phyloP scores from a whole-genome alignment of 2,113 vertebrate species.

The Pomatorhinus ruficollis region DNA sequence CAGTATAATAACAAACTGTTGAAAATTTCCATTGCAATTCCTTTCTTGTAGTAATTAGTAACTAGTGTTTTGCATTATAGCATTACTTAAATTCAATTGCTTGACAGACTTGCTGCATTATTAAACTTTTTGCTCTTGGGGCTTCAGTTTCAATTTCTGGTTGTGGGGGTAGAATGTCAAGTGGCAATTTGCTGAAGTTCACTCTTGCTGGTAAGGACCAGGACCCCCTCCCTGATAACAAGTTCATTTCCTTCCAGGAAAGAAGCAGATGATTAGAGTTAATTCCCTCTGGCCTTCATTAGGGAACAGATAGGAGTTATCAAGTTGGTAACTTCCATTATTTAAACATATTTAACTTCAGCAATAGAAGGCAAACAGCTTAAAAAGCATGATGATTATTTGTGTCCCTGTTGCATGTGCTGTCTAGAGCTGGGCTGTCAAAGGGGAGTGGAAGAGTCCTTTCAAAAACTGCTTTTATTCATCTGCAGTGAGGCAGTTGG shows the following conservation, averaged over 20 bases:
- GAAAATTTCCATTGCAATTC: constrained; percentile 23
- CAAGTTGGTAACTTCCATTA: constrained; percentile 2
- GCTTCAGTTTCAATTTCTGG: constrained; percentile 20
- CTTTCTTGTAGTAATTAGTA: constrained; percentile 43
- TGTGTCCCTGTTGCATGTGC: background rate
- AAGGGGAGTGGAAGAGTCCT: background rate
- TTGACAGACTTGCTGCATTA: constrained; percentile 25
- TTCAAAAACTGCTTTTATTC: background rate
- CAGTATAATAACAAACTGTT: constrained; percentile 14
- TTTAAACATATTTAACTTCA: constrained; percentile 35
- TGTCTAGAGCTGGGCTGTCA: background rate
- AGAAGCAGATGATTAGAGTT: constrained; percentile 3
- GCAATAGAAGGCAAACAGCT: constrained; percentile 2
- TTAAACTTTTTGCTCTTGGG: constrained; percentile 51
- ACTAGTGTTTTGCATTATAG: constrained; percentile 5
- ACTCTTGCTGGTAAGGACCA: background rate
- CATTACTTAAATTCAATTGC: constrained; percentile 36
- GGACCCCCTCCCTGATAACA: background rate
- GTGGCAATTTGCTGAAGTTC: constrained; percentile 49
- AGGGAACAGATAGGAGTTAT: background rate
- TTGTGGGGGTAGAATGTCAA: constrained; percentile 37
- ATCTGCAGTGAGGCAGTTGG: background rate
- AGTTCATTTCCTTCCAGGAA: background rate
- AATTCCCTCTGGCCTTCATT: constrained; percentile 53
- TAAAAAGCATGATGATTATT: background rate